Base-by-base conservation (phyloP, 2,888 invertebrate genomes). In the Sphaerophoria taeniata region DNA sequence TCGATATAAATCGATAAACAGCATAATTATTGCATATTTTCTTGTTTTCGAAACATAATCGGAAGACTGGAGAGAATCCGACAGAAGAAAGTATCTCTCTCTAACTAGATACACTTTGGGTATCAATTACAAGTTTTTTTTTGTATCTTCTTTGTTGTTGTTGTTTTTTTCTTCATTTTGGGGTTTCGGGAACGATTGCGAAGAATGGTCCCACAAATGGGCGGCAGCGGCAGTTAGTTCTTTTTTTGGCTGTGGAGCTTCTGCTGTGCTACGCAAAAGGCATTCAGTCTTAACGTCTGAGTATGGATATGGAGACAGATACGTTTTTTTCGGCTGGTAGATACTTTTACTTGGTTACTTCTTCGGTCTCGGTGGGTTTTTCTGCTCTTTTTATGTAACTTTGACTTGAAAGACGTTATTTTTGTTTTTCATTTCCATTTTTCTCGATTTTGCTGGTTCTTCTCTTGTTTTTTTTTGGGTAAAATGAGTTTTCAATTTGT, bases 401-500 rank as follows among this genome's bases (percentile, higher is more conserved):
- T 61, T 36, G 6, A 58, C 6, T 36, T 58, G 3, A 3, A 58
- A 58, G 58, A 58, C 58, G 39, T 58, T 58, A 16, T 58, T 58
- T 51, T 51, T 51, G 9, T 16, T 51, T 58, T 58, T 33, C 39
- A 58, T 58, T 58, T 58, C 4, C 33, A 33, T 60, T 51, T 24
- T 45, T 16, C 47, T 63, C 31, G 12, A 6, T 14, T 47, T 61
- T 33, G 47, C 11, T 47, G 34, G 9, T 31, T 11, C 11, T 65
- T 43, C 2, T 39, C 9, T 9, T n/a, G n/a, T 39, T 39, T 39
- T 39, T 39, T 39, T 39, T 63, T 34, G 49, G 49, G 65, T 49
- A 12, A 65, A 65, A 65, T 65, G 49, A 65, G 65, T 65, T 65
- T 65, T 65, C 49, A 65, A 65, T 65, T 65, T 36, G 49, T 36